Evolutionary conservation across 2,113 vertebrate genomes (phyloP).

Genomic region (Eclectus roratus): DNA sequence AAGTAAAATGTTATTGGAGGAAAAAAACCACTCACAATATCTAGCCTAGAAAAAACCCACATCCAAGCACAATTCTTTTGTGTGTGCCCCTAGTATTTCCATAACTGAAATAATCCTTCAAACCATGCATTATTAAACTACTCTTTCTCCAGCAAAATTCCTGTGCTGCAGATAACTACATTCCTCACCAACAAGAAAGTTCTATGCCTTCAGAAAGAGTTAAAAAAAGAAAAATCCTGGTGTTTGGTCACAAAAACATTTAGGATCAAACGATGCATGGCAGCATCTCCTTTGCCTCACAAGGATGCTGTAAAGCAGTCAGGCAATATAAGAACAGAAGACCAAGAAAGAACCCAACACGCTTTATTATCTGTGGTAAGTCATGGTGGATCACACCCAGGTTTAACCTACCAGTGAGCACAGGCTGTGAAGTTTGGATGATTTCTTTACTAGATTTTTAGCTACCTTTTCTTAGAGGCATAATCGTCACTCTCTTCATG

Average conservation of each 20-base stretch:
- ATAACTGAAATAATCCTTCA: neutral
- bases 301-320: neutral
- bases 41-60: neutral
- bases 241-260: neutral
- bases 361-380: neutral
- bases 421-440: neutral
- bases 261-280: neutral
- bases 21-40: accelerated
- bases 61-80: neutral
- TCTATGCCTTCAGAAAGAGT: neutral
- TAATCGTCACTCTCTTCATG: neutral
- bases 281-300: neutral
- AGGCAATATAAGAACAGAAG: neutral
- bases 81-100: neutral
- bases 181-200: neutral
- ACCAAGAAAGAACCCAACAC: neutral
- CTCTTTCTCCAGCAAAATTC: neutral
- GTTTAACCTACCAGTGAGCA: neutral
- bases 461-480: neutral
- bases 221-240: neutral
- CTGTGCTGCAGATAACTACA: neutral
- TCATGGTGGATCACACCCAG: neutral
- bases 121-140: neutral
- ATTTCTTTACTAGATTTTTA: neutral
- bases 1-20: neutral